Evolutionary conservation across 2,113 vertebrate species (phyloP).

Genomic region (Struthidea cinerea): DNA sequence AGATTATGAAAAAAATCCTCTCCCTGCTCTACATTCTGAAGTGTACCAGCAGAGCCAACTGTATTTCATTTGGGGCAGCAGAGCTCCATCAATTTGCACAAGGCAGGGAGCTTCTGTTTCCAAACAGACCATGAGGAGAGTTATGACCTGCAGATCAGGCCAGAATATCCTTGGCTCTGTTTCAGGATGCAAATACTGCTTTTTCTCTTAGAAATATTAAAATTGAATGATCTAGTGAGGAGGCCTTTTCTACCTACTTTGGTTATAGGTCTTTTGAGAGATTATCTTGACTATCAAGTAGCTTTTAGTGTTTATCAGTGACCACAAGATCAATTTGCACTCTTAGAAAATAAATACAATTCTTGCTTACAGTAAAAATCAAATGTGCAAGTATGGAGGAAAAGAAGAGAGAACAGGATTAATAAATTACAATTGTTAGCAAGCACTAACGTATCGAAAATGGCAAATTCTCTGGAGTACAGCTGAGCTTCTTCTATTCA

Average conservation of each 20-base stretch:
- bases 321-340: constrained; percentile 30
- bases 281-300: background rate
- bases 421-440: constrained; percentile 64
- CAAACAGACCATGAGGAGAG: constrained; percentile 41
- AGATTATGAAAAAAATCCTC: background rate
- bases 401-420: constrained; percentile 26
- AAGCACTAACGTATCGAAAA: constrained; percentile 47
- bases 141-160: constrained; percentile 35
- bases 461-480: constrained; percentile 58
- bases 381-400: constrained; percentile 21
- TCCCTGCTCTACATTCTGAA: background rate
- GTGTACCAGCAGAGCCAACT: background rate
- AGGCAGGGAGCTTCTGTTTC: constrained; percentile 50
- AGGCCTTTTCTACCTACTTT: constrained; percentile 15
- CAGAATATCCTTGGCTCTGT: constrained; percentile 33
- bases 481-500: constrained; percentile 63
- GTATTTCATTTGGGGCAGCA: constrained; percentile 11
- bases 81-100: constrained; percentile 5
- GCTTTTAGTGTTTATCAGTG: constrained; percentile 35
- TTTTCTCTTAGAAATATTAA: constrained; percentile 46
- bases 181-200: constrained; percentile 40
- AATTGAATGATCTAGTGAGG: constrained; percentile 25
- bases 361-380: constrained; percentile 48
- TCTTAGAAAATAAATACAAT: constrained; percentile 34
- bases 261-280: constrained; percentile 17